Evolutionary conservation across 2,113 vertebrate genomes (phyloP).

Genomic region (Brevimyrus niger): DNA sequence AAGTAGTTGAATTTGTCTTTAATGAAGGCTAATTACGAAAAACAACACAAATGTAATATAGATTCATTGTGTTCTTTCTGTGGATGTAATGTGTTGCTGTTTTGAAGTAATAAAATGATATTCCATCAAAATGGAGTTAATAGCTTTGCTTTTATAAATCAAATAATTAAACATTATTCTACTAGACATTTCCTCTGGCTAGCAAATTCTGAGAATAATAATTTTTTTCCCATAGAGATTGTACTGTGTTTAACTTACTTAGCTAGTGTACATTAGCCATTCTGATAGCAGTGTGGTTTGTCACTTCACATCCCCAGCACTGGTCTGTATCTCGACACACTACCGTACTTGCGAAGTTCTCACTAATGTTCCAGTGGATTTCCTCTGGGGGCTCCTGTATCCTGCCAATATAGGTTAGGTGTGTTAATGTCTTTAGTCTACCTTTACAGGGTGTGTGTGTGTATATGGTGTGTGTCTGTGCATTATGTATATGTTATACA

Average conservation of each 20-base stretch:
- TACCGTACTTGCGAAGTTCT: not conserved
- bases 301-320: not conserved
- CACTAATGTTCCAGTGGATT: not conserved
- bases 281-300: not conserved
- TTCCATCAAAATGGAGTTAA: not conserved
- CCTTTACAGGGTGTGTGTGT: not conserved
- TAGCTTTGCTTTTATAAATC: not conserved
- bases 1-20: conserved; percentile 21
- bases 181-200: not conserved
- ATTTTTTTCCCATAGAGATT: not conserved
- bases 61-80: conserved; percentile 13
- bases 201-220: not conserved
- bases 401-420: not conserved
- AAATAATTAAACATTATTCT: not conserved
- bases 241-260: not conserved
- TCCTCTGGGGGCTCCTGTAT: not conserved
- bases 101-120: conserved; percentile 17
- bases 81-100: conserved; percentile 23
- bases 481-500: not conserved
- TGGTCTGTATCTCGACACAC: not conserved
- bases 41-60: conserved; percentile 18
- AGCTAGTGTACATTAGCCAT: not conserved
- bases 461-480: not conserved
- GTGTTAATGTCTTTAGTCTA: not conserved
- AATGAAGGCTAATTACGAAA: conserved; percentile 15